Evolutionary conservation across 2,113 vertebrate species (phyloP).

Genomic region (Microtus richardsoni): DNA sequence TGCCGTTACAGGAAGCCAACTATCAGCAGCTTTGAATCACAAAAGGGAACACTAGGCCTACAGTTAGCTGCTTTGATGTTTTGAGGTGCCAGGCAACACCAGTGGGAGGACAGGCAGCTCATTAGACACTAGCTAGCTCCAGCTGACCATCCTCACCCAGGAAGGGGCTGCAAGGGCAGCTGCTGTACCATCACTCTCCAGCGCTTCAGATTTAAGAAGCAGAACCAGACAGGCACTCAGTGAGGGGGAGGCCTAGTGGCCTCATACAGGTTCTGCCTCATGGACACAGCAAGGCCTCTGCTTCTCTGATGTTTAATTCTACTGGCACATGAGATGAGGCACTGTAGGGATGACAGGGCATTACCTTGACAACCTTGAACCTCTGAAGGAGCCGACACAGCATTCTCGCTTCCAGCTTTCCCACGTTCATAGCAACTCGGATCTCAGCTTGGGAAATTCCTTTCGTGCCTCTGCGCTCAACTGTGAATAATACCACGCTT

Average conservation of each 20-base stretch:
- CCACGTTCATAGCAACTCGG: constrained; percentile 91
- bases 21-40: background rate
- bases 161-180: fast-evolving
- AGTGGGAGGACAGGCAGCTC: background rate
- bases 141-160: background rate
- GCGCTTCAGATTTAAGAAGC: background rate
- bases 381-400: constrained; percentile 93
- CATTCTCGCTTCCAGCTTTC: constrained; percentile 96
- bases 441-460: constrained; percentile 94
- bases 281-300: background rate
- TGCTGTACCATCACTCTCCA: background rate
- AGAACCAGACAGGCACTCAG: background rate
- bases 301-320: background rate
- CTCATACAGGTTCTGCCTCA: background rate
- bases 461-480: constrained; percentile 92
- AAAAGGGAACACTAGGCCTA: too few species aligned
- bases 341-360: fast-evolving
- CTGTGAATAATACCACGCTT: constrained; percentile 81
- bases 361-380: constrained; percentile 94
- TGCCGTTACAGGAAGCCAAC: background rate
- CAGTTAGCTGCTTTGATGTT: fast-evolving
- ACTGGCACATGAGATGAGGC: fast-evolving
- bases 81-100: background rate
- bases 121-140: background rate
- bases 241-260: background rate